phyloP scores from a whole-genome alignment of 2,797 vertebrate species.

The Macroramphosus scolopax region DNA sequence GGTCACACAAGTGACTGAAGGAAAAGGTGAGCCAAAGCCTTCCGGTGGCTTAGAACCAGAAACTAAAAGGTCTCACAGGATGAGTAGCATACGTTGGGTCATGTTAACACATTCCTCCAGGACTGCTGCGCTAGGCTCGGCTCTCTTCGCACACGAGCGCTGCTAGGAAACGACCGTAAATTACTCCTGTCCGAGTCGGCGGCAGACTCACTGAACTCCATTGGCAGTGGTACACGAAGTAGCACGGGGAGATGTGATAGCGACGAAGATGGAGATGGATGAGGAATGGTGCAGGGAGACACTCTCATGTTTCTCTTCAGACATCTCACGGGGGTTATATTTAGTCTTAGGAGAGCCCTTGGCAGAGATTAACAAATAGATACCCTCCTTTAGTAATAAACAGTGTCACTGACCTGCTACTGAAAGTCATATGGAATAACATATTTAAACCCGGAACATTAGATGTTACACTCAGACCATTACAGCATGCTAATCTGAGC shows the following conservation, averaged over 20 bases:
- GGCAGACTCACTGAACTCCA: slow-evolving; percentile 34
- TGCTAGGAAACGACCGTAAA: slow-evolving; percentile 69
- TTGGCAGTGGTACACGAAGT: slow-evolving; percentile 19
- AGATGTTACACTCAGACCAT: slow-evolving; percentile 20
- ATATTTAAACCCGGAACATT: slow-evolving; percentile 34
- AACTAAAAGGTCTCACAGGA: slow-evolving; percentile 56
- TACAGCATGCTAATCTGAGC: slow-evolving; percentile 25
- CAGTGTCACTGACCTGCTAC: slow-evolving; percentile 60
- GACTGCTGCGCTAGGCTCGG: slow-evolving; percentile 47
- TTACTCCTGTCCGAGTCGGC: slow-evolving; percentile 27
- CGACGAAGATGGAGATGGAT: slow-evolving; percentile 56
- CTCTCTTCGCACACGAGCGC: slow-evolving; percentile 38
- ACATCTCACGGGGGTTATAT: slow-evolving; percentile 70
- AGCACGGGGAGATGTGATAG: slow-evolving; percentile 39
- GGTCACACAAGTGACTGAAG: slow-evolving; percentile 54
- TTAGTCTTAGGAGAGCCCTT: slow-evolving; percentile 74
- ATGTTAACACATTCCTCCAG: slow-evolving; percentile 69
- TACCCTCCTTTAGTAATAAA: slow-evolving; percentile 67
- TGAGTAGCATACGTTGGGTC: slow-evolving; percentile 51
- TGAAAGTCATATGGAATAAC: slow-evolving; percentile 41
- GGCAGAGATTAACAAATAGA: slow-evolving; percentile 64
- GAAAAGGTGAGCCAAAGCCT: slow-evolving; percentile 52
- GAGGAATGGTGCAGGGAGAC: slow-evolving; percentile 38
- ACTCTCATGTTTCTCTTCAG: slow-evolving; percentile 71
- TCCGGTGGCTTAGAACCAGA: slow-evolving; percentile 42